Conservation (phyloP, 2,797 vertebrate genomes). For the Phataginus tricuspis region DNA sequence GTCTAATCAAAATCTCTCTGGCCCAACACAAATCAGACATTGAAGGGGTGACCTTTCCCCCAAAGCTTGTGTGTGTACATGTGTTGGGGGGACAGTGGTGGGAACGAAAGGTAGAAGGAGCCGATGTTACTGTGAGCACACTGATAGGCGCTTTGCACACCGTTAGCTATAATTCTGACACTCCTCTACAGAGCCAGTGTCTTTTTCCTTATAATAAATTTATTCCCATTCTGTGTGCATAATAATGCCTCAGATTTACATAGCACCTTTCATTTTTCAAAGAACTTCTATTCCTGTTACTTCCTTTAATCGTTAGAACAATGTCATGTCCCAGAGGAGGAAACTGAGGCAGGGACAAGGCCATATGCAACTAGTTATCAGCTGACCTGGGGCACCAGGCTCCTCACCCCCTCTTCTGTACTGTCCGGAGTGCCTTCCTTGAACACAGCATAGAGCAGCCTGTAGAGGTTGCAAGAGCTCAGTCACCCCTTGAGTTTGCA, state of each 20-base stretch:
- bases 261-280: conserved; percentile 15
- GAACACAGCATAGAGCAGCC: accelerated
- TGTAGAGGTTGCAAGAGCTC: accelerated
- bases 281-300: background rate
- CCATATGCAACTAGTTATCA: background rate
- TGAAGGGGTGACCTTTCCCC: background rate
- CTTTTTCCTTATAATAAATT: background rate
- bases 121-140: too few relatives aligned
- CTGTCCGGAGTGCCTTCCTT: accelerated
- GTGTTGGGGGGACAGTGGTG: accelerated
- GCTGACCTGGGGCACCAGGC: background rate
- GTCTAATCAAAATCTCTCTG: background rate
- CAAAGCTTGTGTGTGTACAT: accelerated
- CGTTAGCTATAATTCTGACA: accelerated
- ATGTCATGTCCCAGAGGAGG: background rate
- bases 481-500: accelerated
- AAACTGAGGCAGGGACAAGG: background rate
- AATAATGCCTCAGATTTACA: background rate
- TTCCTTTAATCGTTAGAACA: background rate
- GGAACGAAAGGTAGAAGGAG: background rate
- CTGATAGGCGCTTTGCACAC: background rate
- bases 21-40: background rate
- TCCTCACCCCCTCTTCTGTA: accelerated
- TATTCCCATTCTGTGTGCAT: background rate
- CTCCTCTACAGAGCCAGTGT: background rate